phyloP scores from a whole-genome alignment of 2,113 vertebrate species.

The Scopus umbretta region DNA sequence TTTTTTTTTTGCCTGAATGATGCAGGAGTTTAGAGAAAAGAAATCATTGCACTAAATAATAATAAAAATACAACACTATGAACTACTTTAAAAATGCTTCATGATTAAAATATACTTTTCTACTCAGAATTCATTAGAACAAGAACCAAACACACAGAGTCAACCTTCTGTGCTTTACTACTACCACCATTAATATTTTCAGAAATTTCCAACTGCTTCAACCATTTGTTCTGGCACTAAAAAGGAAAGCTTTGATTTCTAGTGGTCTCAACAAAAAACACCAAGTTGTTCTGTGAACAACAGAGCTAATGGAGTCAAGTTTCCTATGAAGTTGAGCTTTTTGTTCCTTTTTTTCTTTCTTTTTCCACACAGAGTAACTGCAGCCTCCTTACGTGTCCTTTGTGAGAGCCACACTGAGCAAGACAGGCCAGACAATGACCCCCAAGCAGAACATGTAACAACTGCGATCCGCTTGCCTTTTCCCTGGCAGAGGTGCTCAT shows the following conservation, averaged over 20 bases:
- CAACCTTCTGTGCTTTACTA: background rate
- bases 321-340: background rate
- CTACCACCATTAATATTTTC: background rate
- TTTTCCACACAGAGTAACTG: background rate
- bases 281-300: background rate
- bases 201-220: constrained; percentile 8
- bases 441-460: background rate
- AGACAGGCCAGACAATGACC: background rate
- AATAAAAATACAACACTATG: background rate
- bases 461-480: background rate
- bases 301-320: background rate
- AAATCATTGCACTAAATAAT: background rate
- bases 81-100: background rate
- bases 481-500: background rate
- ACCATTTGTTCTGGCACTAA: constrained; percentile 14
- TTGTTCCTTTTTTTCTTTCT: background rate
- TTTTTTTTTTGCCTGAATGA: background rate
- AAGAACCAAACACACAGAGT: background rate
- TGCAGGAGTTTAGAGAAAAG: background rate
- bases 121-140: background rate
- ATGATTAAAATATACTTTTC: background rate
- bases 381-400: background rate
- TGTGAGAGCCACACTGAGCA: background rate
- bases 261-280: background rate
- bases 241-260: constrained; percentile 23